A percentile compares a stretch with the other conserved stretches of the same genome.
Evolutionary conservation across 2,113 vertebrate species (phyloP).

Genomic region (Aegotheles bennettii): DNA sequence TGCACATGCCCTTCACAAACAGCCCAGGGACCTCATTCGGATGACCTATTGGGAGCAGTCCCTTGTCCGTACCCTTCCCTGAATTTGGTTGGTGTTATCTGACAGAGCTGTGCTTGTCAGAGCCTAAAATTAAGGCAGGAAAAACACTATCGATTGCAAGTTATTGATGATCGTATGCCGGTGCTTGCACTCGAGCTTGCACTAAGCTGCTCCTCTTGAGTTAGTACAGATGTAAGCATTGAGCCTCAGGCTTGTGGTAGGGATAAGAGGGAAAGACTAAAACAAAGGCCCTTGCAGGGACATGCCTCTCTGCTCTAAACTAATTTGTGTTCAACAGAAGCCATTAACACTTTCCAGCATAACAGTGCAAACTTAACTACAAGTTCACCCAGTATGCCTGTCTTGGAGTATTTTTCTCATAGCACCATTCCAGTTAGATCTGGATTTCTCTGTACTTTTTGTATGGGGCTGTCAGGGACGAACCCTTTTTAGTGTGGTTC

Average conservation of each 20-base stretch:
- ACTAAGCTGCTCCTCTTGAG: neutral
- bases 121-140: neutral
- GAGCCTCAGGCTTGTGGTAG: neutral
- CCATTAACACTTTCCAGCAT: neutral
- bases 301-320: neutral
- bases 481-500: neutral
- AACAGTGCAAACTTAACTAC: neutral
- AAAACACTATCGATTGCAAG: neutral
- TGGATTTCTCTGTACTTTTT: neutral
- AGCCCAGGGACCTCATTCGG: neutral
- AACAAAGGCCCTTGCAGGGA: neutral
- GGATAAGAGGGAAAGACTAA: neutral
- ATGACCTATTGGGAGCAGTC: neutral
- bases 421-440: neutral
- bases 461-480: rapidly evolving
- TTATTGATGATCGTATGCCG: neutral
- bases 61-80: neutral
- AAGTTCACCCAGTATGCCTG: neutral
- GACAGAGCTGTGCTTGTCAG: neutral
- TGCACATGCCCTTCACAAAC: neutral
- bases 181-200: neutral
- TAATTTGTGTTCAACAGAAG: neutral
- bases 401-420: neutral
- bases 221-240: neutral
- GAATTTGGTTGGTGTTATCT: neutral